Evolutionary conservation across 1,140 invertebrate genomes (phyloP), one percentile per base, ranked within the genome.

Genomic region (Drosophila neocordata): DNA sequence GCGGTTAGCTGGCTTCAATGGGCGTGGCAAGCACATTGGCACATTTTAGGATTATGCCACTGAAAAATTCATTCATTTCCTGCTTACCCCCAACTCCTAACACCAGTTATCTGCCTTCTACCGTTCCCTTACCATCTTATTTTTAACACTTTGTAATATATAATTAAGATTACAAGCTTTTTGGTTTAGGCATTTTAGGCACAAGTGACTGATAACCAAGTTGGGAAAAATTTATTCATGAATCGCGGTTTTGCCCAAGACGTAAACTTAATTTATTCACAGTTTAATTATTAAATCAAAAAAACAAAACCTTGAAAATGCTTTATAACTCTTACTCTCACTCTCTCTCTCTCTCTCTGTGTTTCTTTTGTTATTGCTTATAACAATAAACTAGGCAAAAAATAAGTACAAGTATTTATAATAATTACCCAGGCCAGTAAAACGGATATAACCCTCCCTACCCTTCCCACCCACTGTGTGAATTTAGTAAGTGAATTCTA

Each of bases 11-110:
- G 67, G 79, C 69, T 38, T 67, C 51, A 7, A 22, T 59, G 67
- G 55, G 77, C 69, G 65, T 69, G 82, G 77, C 73, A 85, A 80
- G 41, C 77, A 71, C 78, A 87, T 87, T 87, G 83, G 83, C 78
- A 78, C 82, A 87, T 87, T 79, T 85, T 53, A 67, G 84, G 83
- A 83, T 88, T 88, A 88, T 77, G 76, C 83, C 69, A 83, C 84
- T 88, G 83, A 88, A 88, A 88, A 88, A 88, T 88, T 88, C 84
- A 88, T 88, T 88, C 72, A 88, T 88, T 88, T 87, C 78, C 79
- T 87, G 56, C 70, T 22, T 12, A 51, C 55, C 44, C 8, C n/a
- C 6, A 5, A n/a, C 13, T 8, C 18, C 37, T 8, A 7, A 24
- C 24, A 24, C 4, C 27, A 31, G 27, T 31, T 31, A 31, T 31